phyloP scores from a whole-genome alignment of 2,113 vertebrate genomes.

The Casuarius casuarius region DNA sequence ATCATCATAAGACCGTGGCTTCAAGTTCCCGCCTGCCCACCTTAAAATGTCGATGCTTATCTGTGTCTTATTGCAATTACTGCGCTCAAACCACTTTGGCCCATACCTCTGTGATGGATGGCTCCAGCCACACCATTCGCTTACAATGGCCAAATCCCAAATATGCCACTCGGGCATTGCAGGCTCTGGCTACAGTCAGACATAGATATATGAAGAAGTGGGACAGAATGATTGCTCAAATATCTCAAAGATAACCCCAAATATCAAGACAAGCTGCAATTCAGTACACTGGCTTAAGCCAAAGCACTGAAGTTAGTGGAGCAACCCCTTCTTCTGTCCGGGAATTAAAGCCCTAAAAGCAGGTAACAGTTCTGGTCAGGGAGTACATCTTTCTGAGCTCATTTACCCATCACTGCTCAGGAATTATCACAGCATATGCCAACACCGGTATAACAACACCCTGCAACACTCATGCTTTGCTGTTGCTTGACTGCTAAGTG shows the following conservation, averaged over 20 bases:
- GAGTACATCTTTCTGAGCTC: neutral
- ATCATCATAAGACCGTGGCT: neutral
- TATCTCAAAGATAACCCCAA: neutral
- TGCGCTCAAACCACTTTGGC: neutral
- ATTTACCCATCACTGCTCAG: neutral
- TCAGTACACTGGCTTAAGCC: neutral
- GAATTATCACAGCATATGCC: too few species aligned
- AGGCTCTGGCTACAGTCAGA: neutral
- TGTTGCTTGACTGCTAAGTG: neutral
- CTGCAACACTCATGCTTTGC: too few species aligned
- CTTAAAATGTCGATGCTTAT: neutral
- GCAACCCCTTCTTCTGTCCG: neutral
- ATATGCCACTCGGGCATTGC: neutral
- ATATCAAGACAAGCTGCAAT: neutral
- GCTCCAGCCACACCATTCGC: neutral
- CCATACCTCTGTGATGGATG: neutral
- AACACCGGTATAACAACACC: neutral
- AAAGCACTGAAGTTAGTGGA: neutral
- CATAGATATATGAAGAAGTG: neutral
- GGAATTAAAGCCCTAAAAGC: neutral
- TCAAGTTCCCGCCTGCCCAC: too few species aligned
- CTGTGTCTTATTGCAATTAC: neutral
- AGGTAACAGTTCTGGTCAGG: too few species aligned
- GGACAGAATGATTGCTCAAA: neutral
- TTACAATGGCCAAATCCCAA: neutral